Evolutionary conservation across 2,888 invertebrate genomes (phyloP), one percentile per base, ranked within the genome.

Genomic region (Thera britannica): DNA sequence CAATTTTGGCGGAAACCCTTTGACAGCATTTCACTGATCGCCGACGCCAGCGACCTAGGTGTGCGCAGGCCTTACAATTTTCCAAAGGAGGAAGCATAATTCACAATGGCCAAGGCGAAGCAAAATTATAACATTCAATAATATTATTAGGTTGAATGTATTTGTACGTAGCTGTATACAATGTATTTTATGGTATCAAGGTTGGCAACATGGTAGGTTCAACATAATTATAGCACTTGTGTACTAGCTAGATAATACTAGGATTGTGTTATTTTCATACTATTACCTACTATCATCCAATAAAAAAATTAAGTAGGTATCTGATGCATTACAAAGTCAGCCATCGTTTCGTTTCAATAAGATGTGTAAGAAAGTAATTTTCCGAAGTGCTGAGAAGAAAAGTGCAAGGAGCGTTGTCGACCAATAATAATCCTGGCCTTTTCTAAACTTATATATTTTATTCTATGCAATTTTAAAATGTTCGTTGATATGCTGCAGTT

Each of bases 1-100:
- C n/a, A n/a, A n/a, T n/a, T n/a, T n/a, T n/a, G n/a, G n/a, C n/a
- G n/a, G n/a, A n/a, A n/a, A n/a, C n/a, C n/a, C n/a, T 23, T 23
- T 23, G 23, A 23, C 23, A 23, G 23, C 23, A 1, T 23, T 23
- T 23, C 23, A 23, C 23, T 23, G 23, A 23, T 23, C 23, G 23
- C 23, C 23, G 23, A 23, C 23, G 23, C 23, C 23, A 23, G 23
- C 23, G 23, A 23, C 0, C 23, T 23, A 23, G 23, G 23, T 23
- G 23, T 23, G 23, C 23, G 23, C 23, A 23, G 23, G 23, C 23
- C 23, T 23, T 90, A 92, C 91, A 91, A 89, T 92, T 92, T 92
- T 90, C 90, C 88, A 85, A 92, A 91, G 87, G 85, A 90, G 92
- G 92, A 92, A 92, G 85, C 89, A 81, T 86, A 83, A 85, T 83